These are phyloP conservation scores for Xiphydria camelus DNA, from an alignment of 2,888 invertebrate genomes.

Conservation along the genomic window DNA sequence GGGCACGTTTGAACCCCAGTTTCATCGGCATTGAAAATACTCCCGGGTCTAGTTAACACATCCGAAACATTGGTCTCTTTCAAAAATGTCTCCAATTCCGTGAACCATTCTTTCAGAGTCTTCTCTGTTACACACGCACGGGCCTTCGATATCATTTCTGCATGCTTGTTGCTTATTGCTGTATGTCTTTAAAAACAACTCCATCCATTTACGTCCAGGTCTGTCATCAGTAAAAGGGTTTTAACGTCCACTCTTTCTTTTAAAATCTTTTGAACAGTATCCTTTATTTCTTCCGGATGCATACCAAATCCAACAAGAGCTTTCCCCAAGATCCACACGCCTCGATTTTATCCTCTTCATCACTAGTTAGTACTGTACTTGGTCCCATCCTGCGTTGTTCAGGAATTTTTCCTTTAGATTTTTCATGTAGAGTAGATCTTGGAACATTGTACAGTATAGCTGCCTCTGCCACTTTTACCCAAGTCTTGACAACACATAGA, in stretches of 20 bases:
- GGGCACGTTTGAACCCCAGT: slow-evolving; percentile 25
- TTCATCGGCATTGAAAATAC: slow-evolving; percentile 31
- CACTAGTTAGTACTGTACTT: too few species aligned
- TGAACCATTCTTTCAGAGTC: slow-evolving; percentile 30
- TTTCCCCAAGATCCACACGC: slow-evolving; percentile 28
- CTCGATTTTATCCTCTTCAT: slow-evolving; percentile 20
- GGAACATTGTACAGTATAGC: too few species aligned
- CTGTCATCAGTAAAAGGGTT: slow-evolving; percentile 34
- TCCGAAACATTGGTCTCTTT: slow-evolving; percentile 20
- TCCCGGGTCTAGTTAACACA: slow-evolving; percentile 18
- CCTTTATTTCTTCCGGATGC: slow-evolving; percentile 31
- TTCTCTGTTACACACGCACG: slow-evolving; percentile 32
- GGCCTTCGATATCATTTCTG: slow-evolving; percentile 32
- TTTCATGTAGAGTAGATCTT: too few species aligned
- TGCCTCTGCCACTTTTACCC: too few species aligned
- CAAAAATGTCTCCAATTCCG: too few species aligned
- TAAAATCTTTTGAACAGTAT: slow-evolving; percentile 29
- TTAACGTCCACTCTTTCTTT: slow-evolving; percentile 14
- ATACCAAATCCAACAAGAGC: slow-evolving; percentile 34
- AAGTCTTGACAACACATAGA: too few species aligned
- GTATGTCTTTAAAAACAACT: slow-evolving; percentile 35
- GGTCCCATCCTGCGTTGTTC: too few species aligned
- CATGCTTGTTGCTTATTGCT: slow-evolving; percentile 27
- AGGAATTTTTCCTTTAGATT: too few species aligned
- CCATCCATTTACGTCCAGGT: too few species aligned